Conservation (phyloP, 2,797 vertebrate species). For the Sternarchorhynchus goeldii region DNA sequence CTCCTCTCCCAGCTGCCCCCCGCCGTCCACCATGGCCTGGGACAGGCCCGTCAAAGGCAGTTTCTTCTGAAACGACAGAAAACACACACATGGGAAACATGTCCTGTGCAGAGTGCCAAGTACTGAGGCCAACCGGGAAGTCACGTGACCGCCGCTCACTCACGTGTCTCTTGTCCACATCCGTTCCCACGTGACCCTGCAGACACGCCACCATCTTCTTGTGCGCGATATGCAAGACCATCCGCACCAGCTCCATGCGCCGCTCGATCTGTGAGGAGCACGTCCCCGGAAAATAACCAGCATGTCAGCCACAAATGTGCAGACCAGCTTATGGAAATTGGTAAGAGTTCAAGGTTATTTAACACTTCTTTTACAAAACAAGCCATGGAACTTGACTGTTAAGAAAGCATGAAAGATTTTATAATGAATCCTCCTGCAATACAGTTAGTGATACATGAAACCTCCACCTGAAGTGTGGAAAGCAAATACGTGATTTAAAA, state of each 20-base stretch:
- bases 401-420: too few species aligned
- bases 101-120: not conserved
- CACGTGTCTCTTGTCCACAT: conserved; percentile 92
- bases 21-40: conserved; percentile 90
- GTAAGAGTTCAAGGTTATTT: too few species aligned
- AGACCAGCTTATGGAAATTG: too few species aligned
- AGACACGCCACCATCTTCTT: conserved; percentile 87
- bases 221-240: conserved; percentile 88
- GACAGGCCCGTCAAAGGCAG: conserved; percentile 87
- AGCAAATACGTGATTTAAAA: too few species aligned
- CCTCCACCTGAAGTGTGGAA: too few species aligned
- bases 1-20: conserved; percentile 86
- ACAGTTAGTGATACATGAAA: too few species aligned
- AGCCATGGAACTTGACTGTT: too few species aligned
- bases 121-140: not conserved
- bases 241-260: conserved; percentile 86
- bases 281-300: not conserved
- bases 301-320: not conserved
- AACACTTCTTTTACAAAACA: too few species aligned
- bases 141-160: conserved; percentile 57
- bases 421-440: too few species aligned
- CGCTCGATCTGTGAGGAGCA: conserved; percentile 83
- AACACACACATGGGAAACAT: conserved; percentile 44
- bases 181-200: conserved; percentile 87
- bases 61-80: conserved; percentile 81